These are phyloP conservation scores for Centropus bengalensis DNA, from an alignment of 2,113 vertebrate species.

Conservation along the genomic window DNA sequence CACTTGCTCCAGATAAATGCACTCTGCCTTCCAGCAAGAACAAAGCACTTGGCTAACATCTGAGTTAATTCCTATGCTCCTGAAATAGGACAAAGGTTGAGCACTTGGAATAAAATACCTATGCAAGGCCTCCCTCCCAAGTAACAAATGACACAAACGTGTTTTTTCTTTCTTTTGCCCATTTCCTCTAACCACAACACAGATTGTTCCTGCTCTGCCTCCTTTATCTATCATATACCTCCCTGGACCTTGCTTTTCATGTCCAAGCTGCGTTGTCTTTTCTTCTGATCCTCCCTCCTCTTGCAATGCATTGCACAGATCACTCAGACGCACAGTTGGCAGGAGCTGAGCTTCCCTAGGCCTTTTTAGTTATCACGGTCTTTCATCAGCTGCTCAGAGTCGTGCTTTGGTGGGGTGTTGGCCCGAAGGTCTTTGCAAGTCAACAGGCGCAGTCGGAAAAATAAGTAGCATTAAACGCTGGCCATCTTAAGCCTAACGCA, in stretches of 20 bases:
- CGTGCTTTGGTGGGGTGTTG: not conserved
- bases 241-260: not conserved
- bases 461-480: not conserved
- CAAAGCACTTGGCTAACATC: not conserved
- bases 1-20: not conserved
- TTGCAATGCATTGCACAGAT: not conserved
- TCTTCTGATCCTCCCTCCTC: not conserved
- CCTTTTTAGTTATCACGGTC: not conserved
- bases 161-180: not conserved
- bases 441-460: not conserved
- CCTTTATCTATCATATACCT: not conserved
- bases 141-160: not conserved
- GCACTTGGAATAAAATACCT: not conserved
- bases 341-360: not conserved
- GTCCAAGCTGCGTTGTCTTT: not conserved
- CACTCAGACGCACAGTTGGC: not conserved
- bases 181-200: not conserved
- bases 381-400: not conserved
- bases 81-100: not conserved
- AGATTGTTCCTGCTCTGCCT: not conserved
- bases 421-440: not conserved
- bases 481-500: accelerated
- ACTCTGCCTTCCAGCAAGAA: not conserved
- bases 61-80: not conserved
- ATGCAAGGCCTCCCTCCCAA: not conserved